These are phyloP conservation scores for Paracyprichromis sp. DNA, from an alignment of 2,113 vertebrate genomes.

Conservation along the genomic window DNA sequence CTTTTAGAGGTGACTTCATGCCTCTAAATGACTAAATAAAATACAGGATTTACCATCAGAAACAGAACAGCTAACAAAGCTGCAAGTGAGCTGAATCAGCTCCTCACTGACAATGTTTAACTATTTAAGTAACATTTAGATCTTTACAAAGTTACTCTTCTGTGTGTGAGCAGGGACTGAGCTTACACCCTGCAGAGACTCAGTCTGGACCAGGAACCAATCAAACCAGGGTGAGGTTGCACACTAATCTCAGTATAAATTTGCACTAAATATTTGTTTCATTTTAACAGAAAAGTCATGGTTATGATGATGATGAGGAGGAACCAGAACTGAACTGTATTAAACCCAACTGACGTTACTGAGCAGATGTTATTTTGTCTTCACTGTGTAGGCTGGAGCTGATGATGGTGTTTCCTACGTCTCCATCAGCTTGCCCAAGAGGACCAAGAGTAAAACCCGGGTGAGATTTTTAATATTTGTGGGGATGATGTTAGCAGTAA, in stretches of 20 bases:
- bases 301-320: fast-evolving
- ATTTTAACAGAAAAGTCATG: fast-evolving
- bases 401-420: background rate
- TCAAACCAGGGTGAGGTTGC: fast-evolving
- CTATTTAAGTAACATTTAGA: fast-evolving
- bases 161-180: fast-evolving
- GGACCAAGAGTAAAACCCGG: fast-evolving
- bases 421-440: background rate
- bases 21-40: background rate
- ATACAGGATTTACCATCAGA: background rate
- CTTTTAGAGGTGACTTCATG: background rate
- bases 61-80: background rate
- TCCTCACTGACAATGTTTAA: background rate
- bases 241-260: background rate
- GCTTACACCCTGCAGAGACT: background rate
- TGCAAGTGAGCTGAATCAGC: background rate
- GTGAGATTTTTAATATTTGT: background rate
- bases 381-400: background rate
- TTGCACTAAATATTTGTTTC: background rate
- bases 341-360: background rate
- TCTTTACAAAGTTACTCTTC: background rate
- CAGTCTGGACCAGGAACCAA: background rate
- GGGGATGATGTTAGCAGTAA: background rate
- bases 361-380: background rate
- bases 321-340: background rate